Base-by-base conservation (phyloP, 2,113 vertebrate species). In the Terrapene triunguis region DNA sequence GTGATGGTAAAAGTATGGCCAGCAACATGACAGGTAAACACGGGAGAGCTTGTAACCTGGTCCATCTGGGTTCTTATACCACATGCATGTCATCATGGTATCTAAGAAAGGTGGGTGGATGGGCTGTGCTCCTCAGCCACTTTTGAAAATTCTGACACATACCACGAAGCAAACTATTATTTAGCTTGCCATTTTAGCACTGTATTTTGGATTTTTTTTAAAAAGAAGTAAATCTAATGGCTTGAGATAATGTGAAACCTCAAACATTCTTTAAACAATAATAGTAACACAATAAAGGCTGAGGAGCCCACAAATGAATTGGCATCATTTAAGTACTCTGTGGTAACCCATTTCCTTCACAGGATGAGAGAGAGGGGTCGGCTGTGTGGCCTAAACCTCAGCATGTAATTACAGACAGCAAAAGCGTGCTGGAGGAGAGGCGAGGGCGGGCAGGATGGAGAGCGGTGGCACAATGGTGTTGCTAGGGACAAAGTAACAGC, bases 1-100 rank as follows among this genome's bases (percentile, higher is more conserved):
- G 5, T 87, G 85, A 89, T 69, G n/a, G 59, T 13, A 54, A 93
- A 95, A 85, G n/a, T 69, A 87, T 69, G 72, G 57, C 57, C 57
- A 59, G 57, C 12, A 96, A 29, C 57, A 91, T 24, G 88, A 85
- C 85, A 79, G 92, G 92, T 95, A 85, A 78, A 87, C 90, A 85
- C 50, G 74, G 88, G 53, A 90, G 47, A 93, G 27, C 85, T 93
- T 95, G 94, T 89, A 87, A 92, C 51, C 86, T 50, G 72, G 29
- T 74, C 79, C 92, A 48, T 80, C 85, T 38, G 85, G 57, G 6
- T 87, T 65, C 89, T 42, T 89, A 89, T 50, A 54, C 38, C 88
- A 82, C 42, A 94, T 42, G 19, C 5, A 0, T 69, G 74, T 87
- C 59, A 93, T 9, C 53, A 50, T 62, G 50, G 16, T 51, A 51